Conservation (phyloP, 2,113 vertebrate species). For the Psophia crepitans region DNA sequence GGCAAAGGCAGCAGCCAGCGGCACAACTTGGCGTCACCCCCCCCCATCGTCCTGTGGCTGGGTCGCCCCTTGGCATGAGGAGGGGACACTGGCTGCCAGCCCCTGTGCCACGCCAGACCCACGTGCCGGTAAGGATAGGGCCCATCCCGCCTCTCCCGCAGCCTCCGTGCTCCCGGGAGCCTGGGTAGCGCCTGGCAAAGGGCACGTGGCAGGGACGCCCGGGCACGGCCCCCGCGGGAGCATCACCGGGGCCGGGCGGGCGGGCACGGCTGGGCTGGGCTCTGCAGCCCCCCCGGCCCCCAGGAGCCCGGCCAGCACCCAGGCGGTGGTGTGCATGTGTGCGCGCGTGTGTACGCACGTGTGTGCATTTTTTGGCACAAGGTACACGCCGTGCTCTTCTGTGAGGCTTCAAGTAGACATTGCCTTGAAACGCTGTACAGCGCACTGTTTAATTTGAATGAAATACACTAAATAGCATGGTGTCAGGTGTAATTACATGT, state of each 20-base stretch:
- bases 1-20: neutral
- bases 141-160: neutral
- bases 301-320: neutral
- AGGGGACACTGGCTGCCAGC: neutral
- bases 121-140: neutral
- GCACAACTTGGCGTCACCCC: neutral
- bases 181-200: accelerated
- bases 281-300: neutral
- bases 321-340: accelerated
- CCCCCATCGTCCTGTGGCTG: accelerated
- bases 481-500: conserved; percentile 76
- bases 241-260: accelerated
- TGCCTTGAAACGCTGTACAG: neutral
- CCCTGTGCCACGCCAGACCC: neutral
- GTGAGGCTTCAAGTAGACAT: neutral
- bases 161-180: accelerated
- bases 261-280: neutral
- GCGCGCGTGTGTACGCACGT: accelerated
- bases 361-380: neutral
- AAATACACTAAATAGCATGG: conserved; percentile 69
- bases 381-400: neutral
- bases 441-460: conserved; percentile 33
- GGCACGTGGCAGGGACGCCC: neutral
- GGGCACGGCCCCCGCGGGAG: accelerated
- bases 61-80: accelerated